Conservation (phyloP, 2,888 invertebrate species). For the Synergus itoensis region DNA sequence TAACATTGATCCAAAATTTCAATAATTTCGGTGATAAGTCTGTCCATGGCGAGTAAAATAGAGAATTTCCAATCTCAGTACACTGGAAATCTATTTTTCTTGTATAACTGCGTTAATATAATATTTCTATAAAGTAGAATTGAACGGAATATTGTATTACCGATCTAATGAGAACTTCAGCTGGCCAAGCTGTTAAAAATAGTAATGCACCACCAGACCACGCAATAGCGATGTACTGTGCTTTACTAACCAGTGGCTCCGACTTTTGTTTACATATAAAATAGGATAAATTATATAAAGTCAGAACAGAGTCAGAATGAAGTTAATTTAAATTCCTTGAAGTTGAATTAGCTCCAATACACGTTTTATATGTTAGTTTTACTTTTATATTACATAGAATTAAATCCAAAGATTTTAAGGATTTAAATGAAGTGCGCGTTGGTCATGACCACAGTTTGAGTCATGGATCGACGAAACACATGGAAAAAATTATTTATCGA, state of each 20-base stretch:
- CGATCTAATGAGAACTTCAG: neutral
- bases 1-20: neutral
- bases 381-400: too few relatives aligned
- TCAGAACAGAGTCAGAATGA: neutral
- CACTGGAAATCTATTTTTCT: neutral
- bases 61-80: neutral
- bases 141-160: neutral
- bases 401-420: too few relatives aligned
- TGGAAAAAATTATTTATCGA: too few relatives aligned
- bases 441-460: too few relatives aligned
- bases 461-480: too few relatives aligned
- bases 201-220: neutral
- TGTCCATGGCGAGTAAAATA: neutral
- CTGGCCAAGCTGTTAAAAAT: constrained; percentile 1
- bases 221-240: neutral
- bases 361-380: too few relatives aligned
- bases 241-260: neutral
- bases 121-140: neutral
- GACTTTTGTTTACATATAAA: neutral
- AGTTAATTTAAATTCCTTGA: too few relatives aligned
- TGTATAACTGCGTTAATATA: neutral
- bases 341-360: too few relatives aligned
- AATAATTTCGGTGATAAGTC: neutral
- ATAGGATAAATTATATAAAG: neutral
- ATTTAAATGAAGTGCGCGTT: too few relatives aligned